Evolutionary conservation across 2,797 vertebrate genomes (phyloP).

Genomic region (Periophthalmus magnuspinnatus): DNA sequence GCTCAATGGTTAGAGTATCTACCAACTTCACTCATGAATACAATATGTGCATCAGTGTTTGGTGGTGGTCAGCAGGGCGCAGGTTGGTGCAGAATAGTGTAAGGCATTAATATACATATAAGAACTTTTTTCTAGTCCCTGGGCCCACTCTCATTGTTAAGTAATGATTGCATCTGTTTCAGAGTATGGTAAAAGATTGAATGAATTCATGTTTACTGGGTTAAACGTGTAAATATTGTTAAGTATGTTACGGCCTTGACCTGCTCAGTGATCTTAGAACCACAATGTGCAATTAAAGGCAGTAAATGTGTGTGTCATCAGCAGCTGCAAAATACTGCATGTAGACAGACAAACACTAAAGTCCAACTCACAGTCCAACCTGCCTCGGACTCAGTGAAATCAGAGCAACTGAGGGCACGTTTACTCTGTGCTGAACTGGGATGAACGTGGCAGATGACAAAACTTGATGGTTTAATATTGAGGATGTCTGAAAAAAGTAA

Average conservation of each 20-base stretch:
- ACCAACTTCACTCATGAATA: too few species aligned
- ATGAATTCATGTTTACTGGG: not conserved
- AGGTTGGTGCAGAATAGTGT: too few species aligned
- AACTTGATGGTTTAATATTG: not conserved
- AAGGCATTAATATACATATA: too few species aligned
- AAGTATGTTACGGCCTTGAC: not conserved
- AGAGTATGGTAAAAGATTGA: slow-evolving; percentile 1
- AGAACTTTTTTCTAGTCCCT: too few species aligned
- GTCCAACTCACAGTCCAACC: slow-evolving; percentile 2
- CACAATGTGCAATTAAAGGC: slow-evolving; percentile 1
- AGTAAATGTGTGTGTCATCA: slow-evolving; percentile 11
- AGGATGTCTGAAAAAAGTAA: too few species aligned
- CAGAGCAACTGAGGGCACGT: not conserved
- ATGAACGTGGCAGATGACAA: not conserved
- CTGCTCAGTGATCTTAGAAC: slow-evolving; percentile 12
- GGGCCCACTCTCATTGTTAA: too few species aligned
- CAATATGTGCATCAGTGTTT: too few species aligned
- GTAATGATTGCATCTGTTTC: too few species aligned
- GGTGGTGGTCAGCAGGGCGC: too few species aligned
- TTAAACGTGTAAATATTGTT: not conserved
- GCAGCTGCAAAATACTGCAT: not conserved
- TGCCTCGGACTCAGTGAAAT: not conserved
- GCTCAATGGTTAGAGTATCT: too few species aligned
- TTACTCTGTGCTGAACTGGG: not conserved
- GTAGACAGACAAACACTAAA: not conserved